Base-by-base conservation (phyloP, 2,113 vertebrate genomes). In the Oncorhynchus mykiss region DNA sequence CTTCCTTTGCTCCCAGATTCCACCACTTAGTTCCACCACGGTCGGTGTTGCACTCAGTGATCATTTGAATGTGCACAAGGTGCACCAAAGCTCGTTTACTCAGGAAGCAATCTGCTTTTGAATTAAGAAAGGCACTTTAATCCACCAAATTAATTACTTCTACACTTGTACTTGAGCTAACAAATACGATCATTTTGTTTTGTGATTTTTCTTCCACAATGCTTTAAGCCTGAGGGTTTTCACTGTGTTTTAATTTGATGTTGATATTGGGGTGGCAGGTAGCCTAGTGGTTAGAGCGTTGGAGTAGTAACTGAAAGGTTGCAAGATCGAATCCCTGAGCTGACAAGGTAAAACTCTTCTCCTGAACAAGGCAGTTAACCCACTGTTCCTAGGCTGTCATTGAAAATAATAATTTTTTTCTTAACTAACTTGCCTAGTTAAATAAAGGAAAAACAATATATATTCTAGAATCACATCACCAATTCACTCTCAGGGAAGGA, bases 131-230 rank as follows among this genome's bases (percentile, higher is more conserved):
- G 59, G 67, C 72, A 69, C 67, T 82, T 45, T 71, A 74, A 74
- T 84, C 80, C 78, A 67, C 68, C n/a, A 75, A 86, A 22, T 81
- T 80, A 84, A 90, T 89, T 74, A 81, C 64, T 75, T 48, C 39
- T 60, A 57, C 60, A 49, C 73, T 69, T 66, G 31, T 45, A 0
- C 57, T 69, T 45, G 29, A 82, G 70, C 78, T 1, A 70, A 29
- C 45, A 1, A 71, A 39, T 39, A 0, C 9, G 51, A 70, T 75
- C 25, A 9, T 70, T 73, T 1, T 71, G 22, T 72, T 71, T 73
- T 3, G 8, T n/a, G 45, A 62, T 62, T 22, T 62, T 11, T 62
- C 9, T 11, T 78, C 9, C 39, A 2, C 39, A 45, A 45, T 45
- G 39, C 39, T 73, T 12, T 57, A 18, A 75, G 39, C 59, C 73